Percentiles rank a stretch among this genome's conserved stretches.
Conservation (phyloP, 2,888 invertebrate species). For the Sialis fuliginosa region DNA sequence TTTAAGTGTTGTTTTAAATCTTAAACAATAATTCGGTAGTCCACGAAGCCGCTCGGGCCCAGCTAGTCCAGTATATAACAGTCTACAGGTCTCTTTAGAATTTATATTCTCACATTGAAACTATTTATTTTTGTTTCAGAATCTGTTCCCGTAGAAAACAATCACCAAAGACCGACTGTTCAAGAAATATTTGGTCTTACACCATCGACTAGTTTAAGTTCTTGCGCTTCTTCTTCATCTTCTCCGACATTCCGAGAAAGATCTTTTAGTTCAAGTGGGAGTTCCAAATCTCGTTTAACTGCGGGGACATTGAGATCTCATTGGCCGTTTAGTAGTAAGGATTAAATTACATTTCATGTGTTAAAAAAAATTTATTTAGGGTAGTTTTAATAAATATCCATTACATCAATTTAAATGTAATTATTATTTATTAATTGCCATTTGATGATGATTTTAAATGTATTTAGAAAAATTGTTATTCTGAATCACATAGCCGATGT, state of each 20-base stretch:
- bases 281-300: conserved; percentile 16
- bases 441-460: too few relatives aligned
- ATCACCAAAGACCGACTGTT: conserved; percentile 22
- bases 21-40: too few relatives aligned
- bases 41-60: too few relatives aligned
- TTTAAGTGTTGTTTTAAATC: too few relatives aligned
- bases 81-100: too few relatives aligned
- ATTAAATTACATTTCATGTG: not conserved
- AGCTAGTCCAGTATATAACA: too few relatives aligned
- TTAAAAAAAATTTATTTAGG: too few relatives aligned
- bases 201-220: conserved; percentile 25
- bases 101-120: not conserved
- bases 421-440: too few relatives aligned
- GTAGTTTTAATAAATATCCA: too few relatives aligned
- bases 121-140: conserved; percentile 13
- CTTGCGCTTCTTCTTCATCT: conserved; percentile 24
- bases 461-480: too few relatives aligned
- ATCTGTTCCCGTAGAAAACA: conserved; percentile 19
- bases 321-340: conserved; percentile 18
- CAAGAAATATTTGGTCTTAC: conserved; percentile 28
- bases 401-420: too few relatives aligned
- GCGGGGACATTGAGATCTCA: conserved; percentile 18
- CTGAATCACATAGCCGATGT: too few relatives aligned
- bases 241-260: conserved; percentile 23
- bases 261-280: conserved; percentile 22